Evolutionary conservation across 2,113 vertebrate genomes (phyloP), one percentile per base, ranked within the genome.

Genomic region (Podilymbus podiceps): DNA sequence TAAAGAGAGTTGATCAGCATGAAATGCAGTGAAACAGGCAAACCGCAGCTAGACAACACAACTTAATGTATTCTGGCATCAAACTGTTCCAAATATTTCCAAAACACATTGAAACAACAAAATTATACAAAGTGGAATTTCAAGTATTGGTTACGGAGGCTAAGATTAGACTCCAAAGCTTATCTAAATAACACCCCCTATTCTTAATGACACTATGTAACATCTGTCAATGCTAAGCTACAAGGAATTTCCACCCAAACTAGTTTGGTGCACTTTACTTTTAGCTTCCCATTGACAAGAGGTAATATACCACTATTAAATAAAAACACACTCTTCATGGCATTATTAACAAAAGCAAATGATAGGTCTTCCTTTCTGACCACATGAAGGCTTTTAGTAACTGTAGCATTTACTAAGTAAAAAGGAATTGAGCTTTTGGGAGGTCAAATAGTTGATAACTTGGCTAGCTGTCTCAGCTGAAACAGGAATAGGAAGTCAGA

Each of bases 401-500:
- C 30, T 56, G 52, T 22, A 79, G 30, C 35, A 55, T 87, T 74
- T 78, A 60, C 30, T 58, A 60, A 77, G 67, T 42, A 66, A 92
- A 93, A 85, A 89, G 66, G 53, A 95, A 76, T n/a, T 72, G 33
- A 68, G 40, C 17, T 75, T 86, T 68, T 38, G 42, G 22, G 40
- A 96, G 50, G 81, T 88, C 77, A 93, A 46, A 85, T 1, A 6
- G n/a, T 76, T 88, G 91, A 44, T 64, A 92, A 85, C 52, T 89
- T 82, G 69, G 66, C 89, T 77, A 73, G 55, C 50, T 80, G 50
- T 50, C 55, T 71, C 66, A 73, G 77, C 19, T 80, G 66, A 87
- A 91, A 93, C 77, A 85, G 58, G 84, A 95, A 93, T 78, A 81
- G 95, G 77, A 96, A 96, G 87, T 91, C 86, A 90, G 73, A 93